A percentile compares a stretch with the other conserved stretches of the same genome.
Evolutionary conservation across 2,888 invertebrate species (phyloP).

Genomic region (Drosophila longiperda): DNA sequence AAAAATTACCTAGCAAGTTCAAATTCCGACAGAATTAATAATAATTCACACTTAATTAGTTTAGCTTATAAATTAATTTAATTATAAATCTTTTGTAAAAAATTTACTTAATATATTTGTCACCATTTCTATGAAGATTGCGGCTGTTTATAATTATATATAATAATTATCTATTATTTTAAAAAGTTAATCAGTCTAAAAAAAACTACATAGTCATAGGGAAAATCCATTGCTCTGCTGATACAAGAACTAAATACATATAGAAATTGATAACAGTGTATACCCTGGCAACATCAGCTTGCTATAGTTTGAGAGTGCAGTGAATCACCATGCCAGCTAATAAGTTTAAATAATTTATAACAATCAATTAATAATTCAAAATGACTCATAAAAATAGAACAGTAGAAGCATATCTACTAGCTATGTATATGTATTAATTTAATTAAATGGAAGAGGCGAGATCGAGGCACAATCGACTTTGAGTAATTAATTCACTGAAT

Average conservation of each 20-base stretch:
- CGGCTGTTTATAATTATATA: constrained; percentile 19
- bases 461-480: constrained; percentile 10
- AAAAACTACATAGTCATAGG: not conserved
- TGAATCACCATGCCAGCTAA: constrained; percentile 33
- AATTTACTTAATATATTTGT: constrained; percentile 1
- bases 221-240: constrained; percentile 2
- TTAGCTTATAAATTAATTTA: not conserved
- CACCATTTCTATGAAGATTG: constrained; percentile 27
- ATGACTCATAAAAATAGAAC: constrained; percentile 32
- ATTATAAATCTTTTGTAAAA: constrained; percentile 7
- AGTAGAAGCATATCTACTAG: not conserved
- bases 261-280: constrained; percentile 30
- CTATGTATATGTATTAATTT: constrained; percentile 17
- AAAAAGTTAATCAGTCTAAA: constrained; percentile 10
- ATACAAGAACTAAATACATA: constrained; percentile 1
- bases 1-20: not conserved
- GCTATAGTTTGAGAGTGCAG: not conserved
- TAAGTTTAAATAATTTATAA: constrained; percentile 10
- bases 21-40: not conserved
- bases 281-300: not conserved
- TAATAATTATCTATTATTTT: not conserved
- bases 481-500: constrained; percentile 24
- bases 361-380: not conserved
- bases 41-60: not conserved
- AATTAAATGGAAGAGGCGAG: constrained; percentile 24